Conservation (phyloP, 1,140 invertebrate species). For the Medauroidea extradentata region DNA sequence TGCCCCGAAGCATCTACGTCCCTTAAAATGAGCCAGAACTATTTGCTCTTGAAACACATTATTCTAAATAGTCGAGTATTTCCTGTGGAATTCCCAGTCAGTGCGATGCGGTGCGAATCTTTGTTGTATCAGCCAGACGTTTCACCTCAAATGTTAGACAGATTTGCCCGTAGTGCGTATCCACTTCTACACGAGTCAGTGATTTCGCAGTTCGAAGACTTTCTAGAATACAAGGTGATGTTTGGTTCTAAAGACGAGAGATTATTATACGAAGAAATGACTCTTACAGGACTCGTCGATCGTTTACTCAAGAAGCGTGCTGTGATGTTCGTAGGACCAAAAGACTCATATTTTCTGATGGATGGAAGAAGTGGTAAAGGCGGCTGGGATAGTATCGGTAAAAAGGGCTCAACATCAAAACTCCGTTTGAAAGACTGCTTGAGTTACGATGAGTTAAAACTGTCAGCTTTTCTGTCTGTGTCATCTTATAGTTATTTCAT, state of each 20-base stretch:
- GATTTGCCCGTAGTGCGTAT: conserved; percentile 35
- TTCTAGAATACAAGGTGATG: conserved; percentile 41
- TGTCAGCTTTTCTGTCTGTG: conserved; percentile 55
- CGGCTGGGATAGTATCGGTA: conserved; percentile 51
- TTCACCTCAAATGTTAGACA: not conserved
- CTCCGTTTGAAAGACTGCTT: conserved; percentile 39
- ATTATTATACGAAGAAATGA: conserved; percentile 50
- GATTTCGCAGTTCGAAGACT: conserved; percentile 41
- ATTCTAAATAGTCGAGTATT: too few relatives aligned
- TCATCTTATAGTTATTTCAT: conserved; percentile 59
- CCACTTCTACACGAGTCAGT: conserved; percentile 47
- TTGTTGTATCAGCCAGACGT: conserved; percentile 32
- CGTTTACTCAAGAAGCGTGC: conserved; percentile 53
- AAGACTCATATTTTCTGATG: conserved; percentile 49
- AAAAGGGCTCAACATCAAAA: conserved; percentile 34
- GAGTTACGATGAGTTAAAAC: conserved; percentile 56
- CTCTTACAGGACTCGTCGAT: conserved; percentile 50
- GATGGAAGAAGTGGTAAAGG: conserved; percentile 44
- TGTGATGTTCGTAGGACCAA: conserved; percentile 45
- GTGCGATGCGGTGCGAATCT: conserved; percentile 33
- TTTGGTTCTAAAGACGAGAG: conserved; percentile 50
- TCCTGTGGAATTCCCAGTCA: conserved; percentile 37
- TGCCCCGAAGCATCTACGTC: too few relatives aligned
- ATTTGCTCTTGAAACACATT: too few relatives aligned
- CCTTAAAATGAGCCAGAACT: too few relatives aligned